Evolutionary conservation across 1,140 invertebrate species (phyloP), one percentile per base, ranked within the genome.

Genomic region (Ceratina calcarata): DNA sequence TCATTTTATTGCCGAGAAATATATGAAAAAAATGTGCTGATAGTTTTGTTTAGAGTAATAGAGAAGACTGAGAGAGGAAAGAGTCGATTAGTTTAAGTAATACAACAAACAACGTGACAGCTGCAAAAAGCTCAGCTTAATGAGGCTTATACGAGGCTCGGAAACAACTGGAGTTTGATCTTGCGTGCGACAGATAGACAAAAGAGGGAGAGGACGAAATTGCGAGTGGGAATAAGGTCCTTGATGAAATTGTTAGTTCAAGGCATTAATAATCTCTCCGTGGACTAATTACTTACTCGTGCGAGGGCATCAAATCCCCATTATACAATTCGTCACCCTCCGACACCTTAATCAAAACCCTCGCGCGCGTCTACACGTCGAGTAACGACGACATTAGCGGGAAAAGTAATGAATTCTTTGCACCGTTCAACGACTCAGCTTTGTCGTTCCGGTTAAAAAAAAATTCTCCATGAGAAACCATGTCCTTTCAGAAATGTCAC

Each of bases 321-420:
- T 87, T 87, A 87, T 60, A 83, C 86, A 87, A 87, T 87, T 87
- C 86, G 86, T 87, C 83, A 87, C 80, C 85, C 85, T 87, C 85
- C 86, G 82, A 87, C 86, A 73, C 80, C 86, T 87, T 87, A 87
- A 87, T 87, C 86, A 84, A 87, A 87, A 84, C 78, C 76, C 58
- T 67, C 72, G 71, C 68, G 68, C 82, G 65, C 60, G 78, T 45
- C 37, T 45, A 45, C 37, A 45, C 37, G 37, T 45, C 37, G 69
- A 80, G 49, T 67, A 73, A 79, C 71, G 70, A 66, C 22, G 37
- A 72, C 62, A 57, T 75, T 67, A 66, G 73, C 73, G 73, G 27
- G 51, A 67, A 64, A 75, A 64, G 49, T 55, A 55, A 66, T 75
- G 73, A 75, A 75, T 75, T 75, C 67, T 78, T 78, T 64, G 62